A percentile compares a stretch with the other conserved stretches of the same genome.
Conservation (phyloP, 2,888 invertebrate species). For the Acronicta leporina region DNA sequence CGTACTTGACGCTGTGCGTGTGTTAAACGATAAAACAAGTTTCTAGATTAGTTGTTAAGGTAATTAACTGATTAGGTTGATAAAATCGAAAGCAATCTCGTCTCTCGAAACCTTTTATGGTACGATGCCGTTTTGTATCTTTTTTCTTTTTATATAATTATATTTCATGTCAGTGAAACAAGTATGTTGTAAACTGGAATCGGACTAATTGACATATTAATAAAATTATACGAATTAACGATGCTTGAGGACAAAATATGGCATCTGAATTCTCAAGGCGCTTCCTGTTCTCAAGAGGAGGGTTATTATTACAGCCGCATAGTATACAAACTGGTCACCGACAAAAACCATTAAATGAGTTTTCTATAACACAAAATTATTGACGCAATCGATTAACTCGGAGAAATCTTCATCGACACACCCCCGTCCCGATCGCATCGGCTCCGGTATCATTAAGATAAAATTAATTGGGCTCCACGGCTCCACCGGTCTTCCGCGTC, state of each 20-base stretch:
- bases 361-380: conserved; percentile 56
- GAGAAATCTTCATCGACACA: conserved; percentile 67
- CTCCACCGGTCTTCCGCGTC: conserved; percentile 86
- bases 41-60: conserved; percentile 36
- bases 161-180: conserved; percentile 12
- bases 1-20: neutral
- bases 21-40: conserved; percentile 31
- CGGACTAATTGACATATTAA: conserved; percentile 16
- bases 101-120: conserved; percentile 13
- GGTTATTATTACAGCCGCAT: conserved; percentile 13
- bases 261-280: conserved; percentile 1
- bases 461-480: conserved; percentile 82
- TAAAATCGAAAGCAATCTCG: conserved; percentile 39
- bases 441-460: conserved; percentile 76
- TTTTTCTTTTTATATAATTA: neutral
- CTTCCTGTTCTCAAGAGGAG: conserved; percentile 8
- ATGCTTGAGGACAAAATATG: conserved; percentile 14
- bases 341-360: conserved; percentile 48
- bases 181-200: conserved; percentile 23
- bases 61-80: conserved; percentile 51
- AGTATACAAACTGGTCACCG: conserved; percentile 22
- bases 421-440: conserved; percentile 57
- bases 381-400: conserved; percentile 75
- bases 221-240: conserved; percentile 20
- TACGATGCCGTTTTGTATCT: neutral